Conservation (phyloP, 2,888 invertebrate species). For the Latrodectus elegans region DNA sequence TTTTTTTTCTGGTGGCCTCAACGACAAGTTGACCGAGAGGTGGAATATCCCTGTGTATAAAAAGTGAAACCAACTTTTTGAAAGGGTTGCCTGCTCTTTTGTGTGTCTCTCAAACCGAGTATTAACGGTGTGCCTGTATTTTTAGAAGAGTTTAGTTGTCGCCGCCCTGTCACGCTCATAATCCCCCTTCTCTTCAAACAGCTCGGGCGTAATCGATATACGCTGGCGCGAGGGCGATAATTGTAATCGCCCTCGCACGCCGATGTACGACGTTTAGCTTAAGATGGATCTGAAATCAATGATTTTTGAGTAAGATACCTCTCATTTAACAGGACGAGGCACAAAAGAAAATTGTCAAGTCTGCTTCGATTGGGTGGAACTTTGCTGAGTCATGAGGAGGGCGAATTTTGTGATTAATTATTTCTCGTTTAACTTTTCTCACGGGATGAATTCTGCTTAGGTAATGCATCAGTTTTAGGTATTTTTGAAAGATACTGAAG, state of each 20-base stretch:
- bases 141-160: slow-evolving; percentile 17
- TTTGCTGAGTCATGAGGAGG: too few species aligned
- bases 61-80: too few species aligned
- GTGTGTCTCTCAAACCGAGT: slow-evolving; percentile 3
- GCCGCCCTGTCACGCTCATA: slow-evolving; percentile 28
- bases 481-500: too few species aligned
- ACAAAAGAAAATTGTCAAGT: too few species aligned
- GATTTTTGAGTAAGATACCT: not conserved
- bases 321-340: too few species aligned
- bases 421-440: too few species aligned
- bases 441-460: too few species aligned
- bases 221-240: slow-evolving; percentile 43
- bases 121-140: slow-evolving; percentile 9
- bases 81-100: not conserved
- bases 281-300: not conserved
- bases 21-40: too few species aligned
- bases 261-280: not conserved
- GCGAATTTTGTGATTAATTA: too few species aligned
- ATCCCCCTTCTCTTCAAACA: slow-evolving; percentile 16
- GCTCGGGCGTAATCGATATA: slow-evolving; percentile 28
- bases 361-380: too few species aligned
- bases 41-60: too few species aligned
- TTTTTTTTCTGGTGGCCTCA: not conserved
- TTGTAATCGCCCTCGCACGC: slow-evolving; percentile 40
- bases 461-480: too few species aligned